phyloP scores from a whole-genome alignment of 2,113 vertebrate species.

The Crotalus tigris region DNA sequence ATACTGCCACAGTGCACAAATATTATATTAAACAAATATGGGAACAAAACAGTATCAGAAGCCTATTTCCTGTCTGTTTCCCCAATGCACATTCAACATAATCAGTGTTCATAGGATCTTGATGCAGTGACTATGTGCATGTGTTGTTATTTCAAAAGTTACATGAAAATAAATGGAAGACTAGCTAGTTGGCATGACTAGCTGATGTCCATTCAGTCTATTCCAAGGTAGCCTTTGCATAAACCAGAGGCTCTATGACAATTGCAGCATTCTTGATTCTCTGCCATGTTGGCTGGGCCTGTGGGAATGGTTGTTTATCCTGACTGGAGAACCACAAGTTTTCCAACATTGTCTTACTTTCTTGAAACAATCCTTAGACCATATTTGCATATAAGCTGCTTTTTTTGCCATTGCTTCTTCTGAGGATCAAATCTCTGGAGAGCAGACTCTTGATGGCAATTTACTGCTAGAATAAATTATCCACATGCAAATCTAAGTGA shows the following conservation, averaged over 20 bases:
- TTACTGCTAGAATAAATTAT: background rate
- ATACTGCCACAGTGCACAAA: background rate
- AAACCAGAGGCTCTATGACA: background rate
- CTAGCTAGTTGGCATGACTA: background rate
- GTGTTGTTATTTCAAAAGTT: background rate
- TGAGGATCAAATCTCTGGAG: background rate
- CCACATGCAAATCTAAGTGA: conserved; percentile 7
- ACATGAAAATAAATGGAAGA: background rate
- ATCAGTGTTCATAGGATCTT: background rate
- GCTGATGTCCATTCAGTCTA: background rate
- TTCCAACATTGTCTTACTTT: background rate
- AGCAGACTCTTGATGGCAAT: background rate
- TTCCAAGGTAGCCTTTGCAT: background rate
- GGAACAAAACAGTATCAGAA: background rate
- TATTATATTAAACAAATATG: background rate
- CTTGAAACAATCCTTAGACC: conserved; percentile 14
- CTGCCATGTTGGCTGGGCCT: background rate
- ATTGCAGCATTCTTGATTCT: background rate
- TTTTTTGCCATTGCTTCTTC: conserved; percentile 20
- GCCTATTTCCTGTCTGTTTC: background rate
- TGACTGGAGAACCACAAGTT: background rate
- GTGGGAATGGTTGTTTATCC: background rate
- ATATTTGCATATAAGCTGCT: conserved; percentile 20
- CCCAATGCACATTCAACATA: background rate
- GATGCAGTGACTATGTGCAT: background rate